Base-by-base conservation (phyloP, 1,140 invertebrate genomes). In the Papilio machaon region DNA sequence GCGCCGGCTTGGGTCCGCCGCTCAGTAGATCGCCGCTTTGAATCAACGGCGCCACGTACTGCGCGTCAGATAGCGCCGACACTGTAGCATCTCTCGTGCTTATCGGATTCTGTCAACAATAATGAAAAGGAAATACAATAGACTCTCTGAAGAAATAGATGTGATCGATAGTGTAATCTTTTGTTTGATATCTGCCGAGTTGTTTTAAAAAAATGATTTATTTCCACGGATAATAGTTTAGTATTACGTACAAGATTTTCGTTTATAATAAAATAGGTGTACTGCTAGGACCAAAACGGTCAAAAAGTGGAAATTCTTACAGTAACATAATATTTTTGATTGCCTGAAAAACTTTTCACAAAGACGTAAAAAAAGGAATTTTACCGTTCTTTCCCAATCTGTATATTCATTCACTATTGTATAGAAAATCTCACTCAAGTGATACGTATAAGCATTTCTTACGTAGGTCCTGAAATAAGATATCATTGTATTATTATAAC, bases 381-480 rank as follows among this genome's bases (percentile, higher is more conserved):
- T 97, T 70, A 98, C 97, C 6, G 98, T 98, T 90, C 97, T 95
- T 89, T 99, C 98, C 99, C 99, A 99, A 90, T 99, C 98, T 10
- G 98, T 99, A 90, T 99, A 99, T 87, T 99, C 98, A 90, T 99
- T 99, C 43, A 99, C 97, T 23, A 98, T 97, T 78, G 99, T 99
- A 88, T 99, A 98, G 93, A 99, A 99, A 90, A 99, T 99, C 94
- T 99, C 99, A 89, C 98, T 98, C 81, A 99, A 96, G 94, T 99
- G 99, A 95, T 98, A 99, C 80, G 97, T 97, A 95, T 98, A 99
- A 54, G 98, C 97, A 93, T 99, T 99, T 81, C 99, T 96, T 17
- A 98, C 97, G 89, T 99, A 98, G 7, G 98, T 99, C 85, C 99
- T 95, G 91, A 47, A 93, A 92, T 43, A 87, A 86, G 83, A 77